Percentiles rank a stretch among this genome's conserved stretches.
Conservation (phyloP, 2,888 invertebrate species). For the Zaprionus obscuricornis region DNA sequence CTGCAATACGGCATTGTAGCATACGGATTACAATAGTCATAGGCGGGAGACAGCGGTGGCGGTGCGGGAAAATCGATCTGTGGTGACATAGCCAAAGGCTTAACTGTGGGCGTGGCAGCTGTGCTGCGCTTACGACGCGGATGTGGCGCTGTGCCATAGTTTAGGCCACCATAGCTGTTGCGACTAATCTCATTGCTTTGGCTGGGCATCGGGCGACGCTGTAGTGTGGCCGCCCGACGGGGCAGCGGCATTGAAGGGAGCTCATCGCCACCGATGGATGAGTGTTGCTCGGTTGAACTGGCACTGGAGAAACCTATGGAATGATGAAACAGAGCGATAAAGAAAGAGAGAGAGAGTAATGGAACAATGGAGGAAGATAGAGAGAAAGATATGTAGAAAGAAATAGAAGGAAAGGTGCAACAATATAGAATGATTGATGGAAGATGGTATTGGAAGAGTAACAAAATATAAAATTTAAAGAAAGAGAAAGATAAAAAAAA, state of each 20-base stretch:
- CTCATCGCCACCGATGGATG: slow-evolving; percentile 65
- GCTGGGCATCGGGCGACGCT: slow-evolving; percentile 45
- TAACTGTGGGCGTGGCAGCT: slow-evolving; percentile 73
- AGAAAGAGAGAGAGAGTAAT: too few relatives aligned
- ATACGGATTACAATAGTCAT: slow-evolving; percentile 82
- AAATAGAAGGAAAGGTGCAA: too few relatives aligned
- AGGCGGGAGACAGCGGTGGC: slow-evolving; percentile 76
- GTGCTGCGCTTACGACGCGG: slow-evolving; percentile 69
- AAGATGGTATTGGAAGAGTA: too few relatives aligned
- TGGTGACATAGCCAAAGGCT: slow-evolving; percentile 67
- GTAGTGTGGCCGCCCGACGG: slow-evolving; percentile 58
- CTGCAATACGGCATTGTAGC: slow-evolving; percentile 79
- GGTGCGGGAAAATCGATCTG: slow-evolving; percentile 82
- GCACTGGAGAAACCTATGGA: slow-evolving; percentile 72
- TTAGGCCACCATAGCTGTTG: slow-evolving; percentile 19
- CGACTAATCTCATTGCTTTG: slow-evolving; percentile 19
- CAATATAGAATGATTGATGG: too few relatives aligned
- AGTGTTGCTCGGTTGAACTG: slow-evolving; percentile 74
- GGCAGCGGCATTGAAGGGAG: slow-evolving; percentile 36
- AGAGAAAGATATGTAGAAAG: too few relatives aligned
- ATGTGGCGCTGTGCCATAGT: slow-evolving; percentile 67
- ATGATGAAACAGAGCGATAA: too few relatives aligned
- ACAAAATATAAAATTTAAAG: not conserved
- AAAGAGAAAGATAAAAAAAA: not conserved
- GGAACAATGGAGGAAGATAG: too few relatives aligned